Evolutionary conservation across 1,140 invertebrate genomes (phyloP), one percentile per base, ranked within the genome.

Genomic region (Orchesella cincta): DNA sequence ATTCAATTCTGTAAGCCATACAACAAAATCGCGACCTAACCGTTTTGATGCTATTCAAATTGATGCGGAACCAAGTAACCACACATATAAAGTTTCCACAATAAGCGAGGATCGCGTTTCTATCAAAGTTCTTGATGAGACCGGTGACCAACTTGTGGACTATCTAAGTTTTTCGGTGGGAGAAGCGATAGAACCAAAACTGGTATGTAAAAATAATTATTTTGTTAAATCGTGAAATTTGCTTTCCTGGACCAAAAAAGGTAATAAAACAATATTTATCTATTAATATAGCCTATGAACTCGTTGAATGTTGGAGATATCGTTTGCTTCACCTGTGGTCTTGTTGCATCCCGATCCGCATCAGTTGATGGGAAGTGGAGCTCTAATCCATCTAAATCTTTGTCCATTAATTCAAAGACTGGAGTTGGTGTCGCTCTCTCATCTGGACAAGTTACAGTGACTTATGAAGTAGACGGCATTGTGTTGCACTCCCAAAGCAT

Each of bases 11-110:
- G 85, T 84, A 5, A 85, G 84, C 71, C 83, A 83, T 23, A 76
- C 84, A 70, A 81, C 87, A 29, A 84, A 84, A 29, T 85, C 84
- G 76, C 82, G 85, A 70, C 83, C 85, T 72, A 87, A 84, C 84
- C 85, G 86, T 77, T 86, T 85, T 83, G 86, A 87, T 79, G 76
- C 86, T 3, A 80, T 86, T 5, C 85, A 86, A 73, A 81, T 87
- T 26, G 82, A 80, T 3, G 78, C 80, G 76, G 85, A 85, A 18
- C 51, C 76, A 12, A 83, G 84, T 31, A 88, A 88, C 79, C 84
- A 84, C 72, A 86, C 86, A 46, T 82, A 78, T 29, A 34, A n/a
- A 31, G 57, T 64, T 62, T 72, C n/a, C 57, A 76, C 74, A 0
- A 29, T 70, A 23, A 67, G 28, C 46, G 76, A 78, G 76, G 79